Base-by-base conservation (phyloP, 2,797 vertebrate genomes). In the Coccyzus lansbergi region DNA sequence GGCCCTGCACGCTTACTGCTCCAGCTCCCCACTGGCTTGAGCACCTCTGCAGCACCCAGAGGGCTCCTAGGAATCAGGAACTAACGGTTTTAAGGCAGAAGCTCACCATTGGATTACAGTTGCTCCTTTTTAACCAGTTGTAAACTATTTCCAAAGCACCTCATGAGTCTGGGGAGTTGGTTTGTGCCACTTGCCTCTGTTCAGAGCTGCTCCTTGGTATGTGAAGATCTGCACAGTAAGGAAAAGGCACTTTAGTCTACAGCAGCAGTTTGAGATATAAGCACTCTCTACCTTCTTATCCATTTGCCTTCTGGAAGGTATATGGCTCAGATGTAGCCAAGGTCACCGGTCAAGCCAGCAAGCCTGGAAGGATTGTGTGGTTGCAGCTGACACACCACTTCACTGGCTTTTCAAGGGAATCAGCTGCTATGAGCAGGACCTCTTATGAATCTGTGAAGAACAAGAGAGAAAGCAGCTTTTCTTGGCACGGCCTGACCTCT, bases 191-290 rank as follows among this genome's bases (percentile, higher is more conserved):
- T 42, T 40, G 3, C 9, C 13, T 49, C 52, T 44, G 7, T 19
- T 28, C 25, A 28, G 21, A 34, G 29, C 3, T 46, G 7, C 29
- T 69, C 68, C 55, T 26, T 12, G 25, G 15, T 24, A 0, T 0
- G 3, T 17, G 0, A 2, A 69, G 55, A 20, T 51, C 53, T 8
- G 1, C 1, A 2, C 3, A 3, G 5, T 5, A 13, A 58, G 70
- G 38, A 44, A 28, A 42, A 55, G 12, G 5, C 5, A 1, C 18
- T 71, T 53, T 21, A n/a, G 8, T 19, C 63, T 10, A 3, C 31
- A 72, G 58, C 60, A 48, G 11, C 18, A n/a, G 31, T 2, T 28
- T 46, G 33, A 33, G 15, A 17, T 2, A 4, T 0, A 40, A 81
- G 21, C 15, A n/a, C 12, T 48, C 52, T 59, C 6, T 7, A 6